A percentile compares a stretch with the other conserved stretches of the same genome.
Evolutionary conservation across 2,797 vertebrate genomes (phyloP).

Genomic region (Onychomys arenicola): DNA sequence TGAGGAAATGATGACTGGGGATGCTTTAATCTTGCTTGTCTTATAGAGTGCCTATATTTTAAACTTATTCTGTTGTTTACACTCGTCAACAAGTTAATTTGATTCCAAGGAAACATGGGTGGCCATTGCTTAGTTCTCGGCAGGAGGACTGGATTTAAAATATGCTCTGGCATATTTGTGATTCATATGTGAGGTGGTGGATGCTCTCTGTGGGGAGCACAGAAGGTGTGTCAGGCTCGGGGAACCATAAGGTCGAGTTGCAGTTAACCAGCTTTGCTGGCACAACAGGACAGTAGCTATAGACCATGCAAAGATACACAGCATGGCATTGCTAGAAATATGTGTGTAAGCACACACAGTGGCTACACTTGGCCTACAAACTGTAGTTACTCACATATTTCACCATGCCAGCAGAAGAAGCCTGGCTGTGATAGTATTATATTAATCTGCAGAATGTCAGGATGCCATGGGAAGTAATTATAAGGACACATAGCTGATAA

Average conservation of each 20-base stretch:
- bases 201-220: not conserved
- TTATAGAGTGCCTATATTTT: not conserved
- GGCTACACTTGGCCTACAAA: no score
- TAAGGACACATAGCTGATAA: not conserved
- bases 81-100: not conserved
- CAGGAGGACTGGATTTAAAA: not conserved
- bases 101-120: not conserved
- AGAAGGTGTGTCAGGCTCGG: not conserved
- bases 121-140: not conserved
- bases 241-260: rapidly evolving
- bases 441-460: not conserved
- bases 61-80: not conserved
- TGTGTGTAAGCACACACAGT: not conserved
- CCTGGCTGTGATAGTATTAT: not conserved
- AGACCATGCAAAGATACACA: not conserved
- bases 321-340: not conserved
- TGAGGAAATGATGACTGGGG: not conserved
- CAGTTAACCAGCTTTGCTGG: rapidly evolving
- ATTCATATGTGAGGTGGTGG: not conserved
- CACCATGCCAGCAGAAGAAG: not conserved
- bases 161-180: not conserved
- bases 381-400: not conserved
- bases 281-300: rapidly evolving
- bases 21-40: not conserved
- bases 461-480: no score